Percentiles rank a stretch among this genome's conserved stretches.
Conservation (phyloP, 2,888 invertebrate genomes). For the Lobophora halterata region DNA sequence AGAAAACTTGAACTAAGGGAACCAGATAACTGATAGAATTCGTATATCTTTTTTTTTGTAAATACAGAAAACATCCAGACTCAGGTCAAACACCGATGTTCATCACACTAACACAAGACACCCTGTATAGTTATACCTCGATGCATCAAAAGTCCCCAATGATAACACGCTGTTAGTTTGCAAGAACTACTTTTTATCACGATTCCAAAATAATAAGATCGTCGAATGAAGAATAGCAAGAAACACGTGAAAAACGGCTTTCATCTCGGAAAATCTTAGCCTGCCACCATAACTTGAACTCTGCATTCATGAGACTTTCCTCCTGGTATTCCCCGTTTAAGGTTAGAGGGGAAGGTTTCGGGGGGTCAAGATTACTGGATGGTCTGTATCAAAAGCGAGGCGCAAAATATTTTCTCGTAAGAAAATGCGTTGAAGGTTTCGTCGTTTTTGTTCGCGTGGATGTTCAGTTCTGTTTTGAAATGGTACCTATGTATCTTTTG, state of each 20-base stretch:
- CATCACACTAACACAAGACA: no score
- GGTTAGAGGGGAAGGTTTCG: constrained; percentile 6
- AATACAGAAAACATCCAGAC: no score
- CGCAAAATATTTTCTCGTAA: constrained; percentile 46
- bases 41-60: no score
- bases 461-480: constrained; percentile 1
- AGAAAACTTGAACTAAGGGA: no score
- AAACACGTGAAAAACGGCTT: constrained; percentile 40
- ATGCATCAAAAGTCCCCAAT: no score
- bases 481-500: no score
- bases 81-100: no score
- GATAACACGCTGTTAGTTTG: no score
- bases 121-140: no score
- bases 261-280: constrained; percentile 48
- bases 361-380: constrained; percentile 34
- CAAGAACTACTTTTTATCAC: no score
- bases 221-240: constrained; percentile 40
- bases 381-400: constrained; percentile 38
- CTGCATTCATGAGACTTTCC: constrained; percentile 7
- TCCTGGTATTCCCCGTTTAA: neutral
- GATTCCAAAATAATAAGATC: constrained; percentile 50
- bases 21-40: no score
- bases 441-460: constrained; percentile 27
- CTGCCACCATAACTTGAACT: constrained; percentile 35
- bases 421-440: constrained; percentile 42